Conservation (phyloP, 2,113 vertebrate genomes). For the Lophura nycthemera region DNA sequence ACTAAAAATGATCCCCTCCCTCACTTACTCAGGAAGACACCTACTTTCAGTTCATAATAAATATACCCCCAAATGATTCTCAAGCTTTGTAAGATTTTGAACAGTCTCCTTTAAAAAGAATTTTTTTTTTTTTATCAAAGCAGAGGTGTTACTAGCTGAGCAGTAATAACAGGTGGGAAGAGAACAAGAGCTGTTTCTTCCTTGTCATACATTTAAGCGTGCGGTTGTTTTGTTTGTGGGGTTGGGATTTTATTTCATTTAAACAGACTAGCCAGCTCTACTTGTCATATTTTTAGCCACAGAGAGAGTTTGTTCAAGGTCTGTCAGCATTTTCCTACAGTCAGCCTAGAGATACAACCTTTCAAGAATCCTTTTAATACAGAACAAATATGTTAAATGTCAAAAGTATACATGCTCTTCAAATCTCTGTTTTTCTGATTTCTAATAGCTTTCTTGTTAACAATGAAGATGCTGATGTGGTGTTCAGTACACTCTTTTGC, state of each 20-base stretch:
- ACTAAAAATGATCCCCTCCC: accelerated
- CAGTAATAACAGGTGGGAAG: not conserved
- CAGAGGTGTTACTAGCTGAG: not conserved
- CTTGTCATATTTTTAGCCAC: not conserved
- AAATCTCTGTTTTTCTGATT: not conserved
- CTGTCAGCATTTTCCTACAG: not conserved
- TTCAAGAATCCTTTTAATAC: not conserved
- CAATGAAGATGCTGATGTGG: not conserved
- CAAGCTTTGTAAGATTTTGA: not conserved
- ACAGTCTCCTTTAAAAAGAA: not conserved
- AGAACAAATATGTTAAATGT: not conserved
- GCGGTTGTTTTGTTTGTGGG: not conserved
- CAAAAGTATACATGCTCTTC: not conserved
- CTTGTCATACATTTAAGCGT: not conserved
- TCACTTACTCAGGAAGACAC: not conserved
- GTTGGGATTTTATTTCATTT: not conserved
- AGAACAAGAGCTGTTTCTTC: not conserved
- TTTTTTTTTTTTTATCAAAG: not conserved
- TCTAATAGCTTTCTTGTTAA: not conserved
- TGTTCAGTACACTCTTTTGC: not conserved
- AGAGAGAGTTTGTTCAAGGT: not conserved
- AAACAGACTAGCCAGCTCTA: not conserved
- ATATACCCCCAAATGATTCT: not conserved
- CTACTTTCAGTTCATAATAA: not conserved
- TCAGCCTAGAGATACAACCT: not conserved